Evolutionary conservation across 2,113 vertebrate species (phyloP), one percentile per base, ranked within the genome.

Genomic region (Gallinago paraguaiae): DNA sequence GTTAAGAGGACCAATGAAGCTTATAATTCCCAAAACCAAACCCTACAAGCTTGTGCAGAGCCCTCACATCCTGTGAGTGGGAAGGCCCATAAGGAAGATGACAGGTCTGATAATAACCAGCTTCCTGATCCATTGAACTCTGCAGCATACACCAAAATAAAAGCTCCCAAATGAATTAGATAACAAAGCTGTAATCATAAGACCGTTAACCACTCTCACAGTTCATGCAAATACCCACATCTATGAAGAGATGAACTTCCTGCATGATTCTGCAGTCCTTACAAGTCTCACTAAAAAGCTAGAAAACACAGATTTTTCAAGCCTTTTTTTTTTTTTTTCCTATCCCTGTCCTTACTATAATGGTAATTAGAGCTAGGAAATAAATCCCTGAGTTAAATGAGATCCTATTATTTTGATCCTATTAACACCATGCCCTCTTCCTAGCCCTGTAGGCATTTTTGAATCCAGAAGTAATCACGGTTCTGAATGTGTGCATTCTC

Each of bases 401-500:
- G 88, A 95, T 91, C 94, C 77, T 92, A 93, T 97, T 97, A 96
- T 97, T 97, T 92, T 6, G 2, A 91, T 93, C 91, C 82, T 91
- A 92, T 96, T 96, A 96, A 93, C 86, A 92, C 72, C 31, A 23
- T 89, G 92, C 60, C 88, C 86, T 95, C 83, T 95, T 93, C 72
- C 72, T 91, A 93, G 76, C 64, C 95, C 91, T 92, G 51, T 60
- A 88, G 91, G 88, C 64, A 91, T 37, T 93, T 92, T 60, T 92
- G 88, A 97, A 92, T 93, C 80, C 69, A 91, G 77, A 86, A 93
- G 72, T 78, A 96, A 93, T 95, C 95, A 81, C 0, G 6, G 23
- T 43, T 92, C 72, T 94, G 77, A 92, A 81, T 86, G 35, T 82
- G 41, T 92, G 61, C 35, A 94, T 94, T 94, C 92, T 92, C 72